Evolutionary conservation across 2,888 invertebrate species (phyloP).

Genomic region (Drosophila flavopinicola): DNA sequence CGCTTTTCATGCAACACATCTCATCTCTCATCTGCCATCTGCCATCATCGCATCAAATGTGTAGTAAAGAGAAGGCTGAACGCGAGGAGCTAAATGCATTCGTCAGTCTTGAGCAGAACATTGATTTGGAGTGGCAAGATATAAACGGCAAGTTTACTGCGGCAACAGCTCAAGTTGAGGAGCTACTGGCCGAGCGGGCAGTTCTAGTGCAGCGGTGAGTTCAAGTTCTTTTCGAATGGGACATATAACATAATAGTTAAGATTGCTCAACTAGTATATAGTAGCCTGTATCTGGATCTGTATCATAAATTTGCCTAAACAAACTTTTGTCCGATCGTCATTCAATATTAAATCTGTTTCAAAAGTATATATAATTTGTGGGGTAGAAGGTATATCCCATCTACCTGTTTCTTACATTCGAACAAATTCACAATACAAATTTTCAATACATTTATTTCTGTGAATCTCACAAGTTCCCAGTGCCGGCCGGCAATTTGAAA

Average conservation of each 20-base stretch:
- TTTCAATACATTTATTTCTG: too few relatives aligned
- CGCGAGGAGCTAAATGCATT: constrained; percentile 86
- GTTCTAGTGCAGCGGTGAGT: constrained; percentile 41
- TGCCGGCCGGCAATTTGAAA: constrained; percentile 15
- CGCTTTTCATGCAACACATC: constrained; percentile 3
- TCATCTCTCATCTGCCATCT: background rate
- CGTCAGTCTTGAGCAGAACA: constrained; percentile 87
- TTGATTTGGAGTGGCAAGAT: constrained; percentile 69
- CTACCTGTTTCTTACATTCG: too few relatives aligned
- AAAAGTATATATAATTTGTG: too few relatives aligned
- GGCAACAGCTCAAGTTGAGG: constrained; percentile 49
- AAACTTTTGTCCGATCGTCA: too few relatives aligned
- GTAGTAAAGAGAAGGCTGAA: constrained; percentile 85
- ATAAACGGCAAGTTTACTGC: constrained; percentile 59
- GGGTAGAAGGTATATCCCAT: too few relatives aligned
- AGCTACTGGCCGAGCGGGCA: constrained; percentile 57
- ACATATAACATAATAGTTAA: background rate
- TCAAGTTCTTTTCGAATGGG: background rate
- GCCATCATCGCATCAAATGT: constrained; percentile 31
- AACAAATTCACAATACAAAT: too few relatives aligned
- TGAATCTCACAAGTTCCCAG: background rate
- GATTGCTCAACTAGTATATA: too few relatives aligned
- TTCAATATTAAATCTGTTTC: too few relatives aligned
- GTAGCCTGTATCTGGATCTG: too few relatives aligned
- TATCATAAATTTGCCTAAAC: too few relatives aligned